Base-by-base conservation (phyloP, 1,140 invertebrate genomes). In the Scylla paramamosain region DNA sequence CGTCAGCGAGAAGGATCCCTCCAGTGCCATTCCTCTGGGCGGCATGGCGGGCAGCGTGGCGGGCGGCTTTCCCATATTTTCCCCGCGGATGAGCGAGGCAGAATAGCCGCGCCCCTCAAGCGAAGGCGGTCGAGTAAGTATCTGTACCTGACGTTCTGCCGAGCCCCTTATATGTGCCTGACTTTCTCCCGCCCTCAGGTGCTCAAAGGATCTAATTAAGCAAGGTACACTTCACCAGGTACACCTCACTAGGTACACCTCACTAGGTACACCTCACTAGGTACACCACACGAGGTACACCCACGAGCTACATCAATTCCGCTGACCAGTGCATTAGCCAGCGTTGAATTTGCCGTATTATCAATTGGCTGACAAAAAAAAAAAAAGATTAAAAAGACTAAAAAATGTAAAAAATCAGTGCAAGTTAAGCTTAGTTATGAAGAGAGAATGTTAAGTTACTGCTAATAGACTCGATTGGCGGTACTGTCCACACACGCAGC, bases 161-260 rank as follows among this genome's bases (percentile, higher is more conserved):
- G 6, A 25, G 12, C 16, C 67, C 67, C 67, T n/a, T 77, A 25
- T n/a, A 2, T n/a, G 20, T 20, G 20, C 67, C 67, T 77, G 12
- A 77, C 67, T 77, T 77, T 77, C 67, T 77, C 67, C 67, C 67
- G 20, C 67, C 67, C 67, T 77, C 67, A 77, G 67, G 67, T 77
- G 67, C n/a, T 77, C 67, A 77, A 77, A 77, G n/a, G 67, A 20
- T 77, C 20, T 77, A 77, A 77, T 77, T 77, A 77, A 77, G 25
- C 67, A 77, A 77, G 67, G 67, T 77, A 77, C 67, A 77, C 25
- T 39, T 39, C 39, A 39, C 39, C 39, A 39, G 39, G 39, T 39
- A 39, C 39, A 39, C 39, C 6, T 6, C 39, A 39, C 39, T 6
- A 39, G 39, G 39, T 39, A 39, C 39, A 39, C 39, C 39, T 2